Conservation (phyloP, 2,888 invertebrate genomes). For the Latrodectus elegans region DNA sequence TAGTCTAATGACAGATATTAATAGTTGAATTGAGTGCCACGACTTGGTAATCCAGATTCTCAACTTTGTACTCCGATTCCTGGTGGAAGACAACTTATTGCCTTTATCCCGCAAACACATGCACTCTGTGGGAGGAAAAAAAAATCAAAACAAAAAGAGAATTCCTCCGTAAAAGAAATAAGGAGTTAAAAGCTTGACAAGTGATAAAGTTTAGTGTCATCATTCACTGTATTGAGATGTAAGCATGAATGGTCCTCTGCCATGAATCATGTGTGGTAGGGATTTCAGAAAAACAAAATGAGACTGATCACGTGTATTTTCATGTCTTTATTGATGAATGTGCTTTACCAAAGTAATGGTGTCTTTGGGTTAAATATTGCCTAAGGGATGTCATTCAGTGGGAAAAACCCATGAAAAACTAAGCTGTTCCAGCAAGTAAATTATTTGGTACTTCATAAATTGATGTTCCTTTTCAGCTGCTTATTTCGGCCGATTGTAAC, state of each 20-base stretch:
- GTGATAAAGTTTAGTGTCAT: conserved; percentile 38
- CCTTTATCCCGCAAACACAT: background rate
- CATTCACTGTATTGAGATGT: conserved; percentile 34
- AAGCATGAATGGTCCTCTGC: background rate
- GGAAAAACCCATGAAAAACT: too few relatives aligned
- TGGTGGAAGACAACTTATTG: background rate
- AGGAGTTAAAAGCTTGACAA: conserved; percentile 38
- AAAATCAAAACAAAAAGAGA: background rate
- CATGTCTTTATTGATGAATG: background rate
- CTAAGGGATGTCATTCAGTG: too few relatives aligned
- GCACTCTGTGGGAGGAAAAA: background rate
- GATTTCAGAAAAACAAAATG: background rate
- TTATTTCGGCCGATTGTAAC: too few relatives aligned
- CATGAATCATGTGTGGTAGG: background rate
- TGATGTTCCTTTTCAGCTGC: too few relatives aligned
- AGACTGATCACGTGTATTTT: background rate
- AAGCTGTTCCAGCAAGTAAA: too few relatives aligned
- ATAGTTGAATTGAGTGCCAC: background rate
- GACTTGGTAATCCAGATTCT: background rate
- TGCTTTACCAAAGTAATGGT: background rate
- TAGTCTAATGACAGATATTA: background rate
- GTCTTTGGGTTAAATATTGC: too few relatives aligned
- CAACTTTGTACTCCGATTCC: background rate
- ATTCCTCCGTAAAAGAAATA: background rate
- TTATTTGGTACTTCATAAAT: too few relatives aligned